phyloP scores from a whole-genome alignment of 2,888 invertebrate genomes.

The Punctoribates punctum region DNA sequence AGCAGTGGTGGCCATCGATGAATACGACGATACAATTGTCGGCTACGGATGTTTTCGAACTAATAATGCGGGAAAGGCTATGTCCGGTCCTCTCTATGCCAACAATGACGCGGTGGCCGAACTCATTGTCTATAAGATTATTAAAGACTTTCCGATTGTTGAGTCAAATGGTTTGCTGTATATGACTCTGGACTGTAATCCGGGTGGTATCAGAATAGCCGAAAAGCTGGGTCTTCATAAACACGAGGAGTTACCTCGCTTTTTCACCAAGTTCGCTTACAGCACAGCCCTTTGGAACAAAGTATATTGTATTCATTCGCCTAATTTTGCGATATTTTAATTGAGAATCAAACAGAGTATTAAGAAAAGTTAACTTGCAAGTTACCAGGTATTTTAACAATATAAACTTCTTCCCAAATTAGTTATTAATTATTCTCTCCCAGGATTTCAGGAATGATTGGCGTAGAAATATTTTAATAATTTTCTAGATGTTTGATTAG shows the following conservation, averaged over 20 bases:
- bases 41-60: slow-evolving; percentile 45
- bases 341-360: too few species aligned
- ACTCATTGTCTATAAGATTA: slow-evolving; percentile 40
- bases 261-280: slow-evolving; percentile 41
- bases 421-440: too few species aligned
- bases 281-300: slow-evolving; percentile 44
- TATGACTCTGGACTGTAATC: slow-evolving; percentile 46
- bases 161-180: slow-evolving; percentile 40
- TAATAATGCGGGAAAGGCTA: slow-evolving; percentile 44
- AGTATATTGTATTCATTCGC: slow-evolving; percentile 47
- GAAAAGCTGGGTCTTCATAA: slow-evolving; percentile 45
- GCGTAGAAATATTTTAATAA: too few species aligned
- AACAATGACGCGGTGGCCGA: slow-evolving; percentile 43
- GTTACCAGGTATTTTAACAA: too few species aligned
- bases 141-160: slow-evolving; percentile 41
- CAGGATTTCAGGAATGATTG: too few species aligned
- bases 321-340: slow-evolving; percentile 48
- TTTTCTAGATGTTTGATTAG: too few species aligned
- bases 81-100: slow-evolving; percentile 46
- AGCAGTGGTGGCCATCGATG: slow-evolving; percentile 41
- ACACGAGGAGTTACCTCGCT: slow-evolving; percentile 43
- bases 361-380: too few species aligned
- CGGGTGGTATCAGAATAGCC: slow-evolving; percentile 43
- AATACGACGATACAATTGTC: slow-evolving; percentile 40
- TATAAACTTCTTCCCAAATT: too few species aligned